Evolutionary conservation across 2,888 invertebrate species (phyloP), one percentile per base, ranked within the genome.

Genomic region (Myopa tessellatipennis): DNA sequence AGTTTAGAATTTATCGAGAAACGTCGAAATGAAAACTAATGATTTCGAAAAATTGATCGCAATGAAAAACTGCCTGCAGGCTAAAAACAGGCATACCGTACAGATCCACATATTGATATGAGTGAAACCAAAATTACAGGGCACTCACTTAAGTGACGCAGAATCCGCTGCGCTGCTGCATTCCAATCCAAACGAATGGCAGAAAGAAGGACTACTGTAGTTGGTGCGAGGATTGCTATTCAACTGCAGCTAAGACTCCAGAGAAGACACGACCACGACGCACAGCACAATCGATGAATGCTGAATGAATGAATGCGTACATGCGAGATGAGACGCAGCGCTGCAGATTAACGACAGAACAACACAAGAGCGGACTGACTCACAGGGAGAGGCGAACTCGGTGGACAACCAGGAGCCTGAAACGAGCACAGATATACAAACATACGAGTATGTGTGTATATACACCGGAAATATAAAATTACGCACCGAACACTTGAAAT

Each of bases 401-500:
- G 61, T 69, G 38, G 82, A 86, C 83, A 82, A 83, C 84, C 82
- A 45, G 68, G 58, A 18, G 45, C 45, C 45, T 45, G 45, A 6
- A 45, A 45, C 10, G 45, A 45, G 18, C 12, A 72, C 5, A 72
- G 26, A 55, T 10, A 14, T 8, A 72, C 12, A 38, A 14, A 40
- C 73, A 38, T 26, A 1, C 26, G 26, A 26, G 26, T 26, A 26
- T 26, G 26, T 45, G 50, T 70, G 12, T 58, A 38, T 40, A 45
- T 61, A 85, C 85, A 86, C 88, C 88, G 88, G 88, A 88, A 88
- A 88, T 88, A 88, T 88, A 88, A 88, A 88, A 88, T 88, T 88
- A 88, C 88, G 86, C 85, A 87, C 85, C 87, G 87, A 88, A 87
- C 87, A 87, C 87, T 81, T 26, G 26, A 26, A 26, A 26, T 26